Percentiles rank a stretch among this genome's conserved stretches.
phyloP scores from a whole-genome alignment of 2,797 vertebrate species.

The Triplophysa bombifrons region DNA sequence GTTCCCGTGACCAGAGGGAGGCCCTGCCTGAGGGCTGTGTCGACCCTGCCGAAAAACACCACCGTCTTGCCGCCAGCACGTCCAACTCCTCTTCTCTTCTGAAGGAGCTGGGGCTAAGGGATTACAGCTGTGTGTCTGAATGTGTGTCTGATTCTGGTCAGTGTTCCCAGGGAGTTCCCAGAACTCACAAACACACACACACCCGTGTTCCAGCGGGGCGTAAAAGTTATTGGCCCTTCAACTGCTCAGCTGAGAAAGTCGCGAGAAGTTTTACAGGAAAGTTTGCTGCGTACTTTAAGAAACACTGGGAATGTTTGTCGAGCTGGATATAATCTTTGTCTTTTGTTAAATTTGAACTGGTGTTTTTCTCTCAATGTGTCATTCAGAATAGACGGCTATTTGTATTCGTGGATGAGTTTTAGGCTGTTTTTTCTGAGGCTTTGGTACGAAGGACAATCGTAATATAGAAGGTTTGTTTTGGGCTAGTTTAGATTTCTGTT shows the following conservation, averaged over 20 bases:
- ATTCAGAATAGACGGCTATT: constrained; percentile 28
- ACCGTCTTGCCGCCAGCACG: not conserved
- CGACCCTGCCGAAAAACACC: constrained; percentile 9
- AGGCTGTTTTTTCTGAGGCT: constrained; percentile 12
- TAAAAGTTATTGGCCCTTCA: constrained; percentile 30
- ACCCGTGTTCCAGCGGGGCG: constrained; percentile 3
- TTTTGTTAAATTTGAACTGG: not conserved
- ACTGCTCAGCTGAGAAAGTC: constrained; percentile 19
- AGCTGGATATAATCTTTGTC: not conserved
- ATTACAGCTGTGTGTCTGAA: constrained; percentile 34
- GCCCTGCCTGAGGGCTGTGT: constrained; percentile 30
- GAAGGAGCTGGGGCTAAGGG: constrained; percentile 29
- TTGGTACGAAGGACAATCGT: constrained; percentile 31
- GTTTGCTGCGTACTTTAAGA: not conserved
- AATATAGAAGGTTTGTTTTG: constrained; percentile 52
- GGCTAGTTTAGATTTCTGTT: constrained; percentile 30
- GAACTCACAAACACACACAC: constrained; percentile 40
- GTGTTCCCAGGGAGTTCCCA: constrained; percentile 40
- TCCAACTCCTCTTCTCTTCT: constrained; percentile 19
- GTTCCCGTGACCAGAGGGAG: constrained; percentile 15
- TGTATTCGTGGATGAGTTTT: constrained; percentile 22
- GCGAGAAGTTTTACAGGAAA: constrained; percentile 4
- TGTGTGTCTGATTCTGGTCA: constrained; percentile 32
- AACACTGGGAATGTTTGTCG: not conserved
- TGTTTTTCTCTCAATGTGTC: not conserved